These are phyloP conservation scores for Pangasius krempfi DNA, from an alignment of 2,797 vertebrate species.

Conservation along the genomic window DNA sequence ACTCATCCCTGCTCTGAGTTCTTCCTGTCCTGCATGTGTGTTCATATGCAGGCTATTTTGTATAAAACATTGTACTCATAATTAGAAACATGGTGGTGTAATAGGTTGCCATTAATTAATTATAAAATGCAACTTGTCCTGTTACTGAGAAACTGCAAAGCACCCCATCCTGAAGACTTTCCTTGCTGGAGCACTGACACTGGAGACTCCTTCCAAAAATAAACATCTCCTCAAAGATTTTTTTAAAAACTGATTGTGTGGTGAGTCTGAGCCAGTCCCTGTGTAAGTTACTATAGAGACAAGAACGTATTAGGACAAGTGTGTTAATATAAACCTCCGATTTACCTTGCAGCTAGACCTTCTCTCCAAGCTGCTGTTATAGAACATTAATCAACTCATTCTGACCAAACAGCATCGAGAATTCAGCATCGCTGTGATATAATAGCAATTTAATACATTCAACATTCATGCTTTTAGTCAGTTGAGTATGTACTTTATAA, in stretches of 20 bases:
- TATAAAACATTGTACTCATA: neutral
- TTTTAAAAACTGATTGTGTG: neutral
- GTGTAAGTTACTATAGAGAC: neutral
- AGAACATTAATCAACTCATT: neutral
- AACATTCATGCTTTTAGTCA: neutral
- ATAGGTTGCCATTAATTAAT: neutral
- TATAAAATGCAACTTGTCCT: neutral
- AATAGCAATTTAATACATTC: neutral
- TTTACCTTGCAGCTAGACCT: neutral
- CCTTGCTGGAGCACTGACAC: too few species aligned
- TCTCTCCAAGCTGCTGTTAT: neutral
- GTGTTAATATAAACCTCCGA: neutral
- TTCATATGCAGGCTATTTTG: neutral
- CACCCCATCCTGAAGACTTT: neutral
- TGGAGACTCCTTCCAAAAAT: neutral
- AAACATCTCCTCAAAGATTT: neutral
- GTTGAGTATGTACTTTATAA: conserved; percentile 9
- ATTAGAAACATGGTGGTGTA: neutral
- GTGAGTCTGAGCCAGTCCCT: neutral
- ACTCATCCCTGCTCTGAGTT: neutral
- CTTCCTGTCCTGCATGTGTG: neutral
- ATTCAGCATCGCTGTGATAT: neutral
- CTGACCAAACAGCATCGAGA: neutral
- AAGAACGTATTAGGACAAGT: neutral
- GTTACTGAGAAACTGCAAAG: neutral